Evolutionary conservation across 2,797 vertebrate genomes (phyloP).

Genomic region (Paedocypris micromegethes): DNA sequence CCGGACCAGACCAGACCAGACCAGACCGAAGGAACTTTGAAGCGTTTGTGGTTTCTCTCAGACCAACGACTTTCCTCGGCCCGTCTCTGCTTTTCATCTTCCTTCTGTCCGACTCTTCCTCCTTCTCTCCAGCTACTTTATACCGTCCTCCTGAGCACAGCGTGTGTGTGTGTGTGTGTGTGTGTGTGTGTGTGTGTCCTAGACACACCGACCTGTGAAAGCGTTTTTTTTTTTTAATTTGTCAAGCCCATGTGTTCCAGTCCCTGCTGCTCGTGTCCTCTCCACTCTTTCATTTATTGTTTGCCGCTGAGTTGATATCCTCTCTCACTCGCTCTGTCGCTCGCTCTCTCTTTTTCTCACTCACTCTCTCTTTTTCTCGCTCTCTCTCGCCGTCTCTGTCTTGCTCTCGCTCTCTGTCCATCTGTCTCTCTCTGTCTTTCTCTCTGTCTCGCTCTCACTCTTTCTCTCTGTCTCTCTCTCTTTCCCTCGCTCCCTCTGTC

Average conservation of each 20-base stretch:
- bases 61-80: too few relatives aligned
- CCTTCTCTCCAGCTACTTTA: slow-evolving; percentile 12
- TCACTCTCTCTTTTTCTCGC: too few relatives aligned
- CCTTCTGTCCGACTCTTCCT: not conserved
- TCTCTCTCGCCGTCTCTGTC: too few relatives aligned
- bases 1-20: not conserved
- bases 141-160: slow-evolving; percentile 5
- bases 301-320: slow-evolving; percentile 59
- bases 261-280: slow-evolving; percentile 19
- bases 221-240: slow-evolving; percentile 16
- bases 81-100: not conserved
- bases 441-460: too few relatives aligned
- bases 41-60: too few relatives aligned
- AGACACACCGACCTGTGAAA: not conserved
- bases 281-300: slow-evolving; percentile 36
- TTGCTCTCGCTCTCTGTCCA: too few relatives aligned
- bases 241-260: slow-evolving; percentile 20
- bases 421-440: too few relatives aligned
- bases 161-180: slow-evolving; percentile 1
- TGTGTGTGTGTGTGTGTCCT: slow-evolving; percentile 11
- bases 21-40: too few relatives aligned
- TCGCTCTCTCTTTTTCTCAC: too few relatives aligned
- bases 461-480: too few relatives aligned
- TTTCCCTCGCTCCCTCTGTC: too few relatives aligned
- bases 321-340: slow-evolving; percentile 14